phyloP scores from a whole-genome alignment of 2,113 vertebrate species.

The Ammodytes dubius region DNA sequence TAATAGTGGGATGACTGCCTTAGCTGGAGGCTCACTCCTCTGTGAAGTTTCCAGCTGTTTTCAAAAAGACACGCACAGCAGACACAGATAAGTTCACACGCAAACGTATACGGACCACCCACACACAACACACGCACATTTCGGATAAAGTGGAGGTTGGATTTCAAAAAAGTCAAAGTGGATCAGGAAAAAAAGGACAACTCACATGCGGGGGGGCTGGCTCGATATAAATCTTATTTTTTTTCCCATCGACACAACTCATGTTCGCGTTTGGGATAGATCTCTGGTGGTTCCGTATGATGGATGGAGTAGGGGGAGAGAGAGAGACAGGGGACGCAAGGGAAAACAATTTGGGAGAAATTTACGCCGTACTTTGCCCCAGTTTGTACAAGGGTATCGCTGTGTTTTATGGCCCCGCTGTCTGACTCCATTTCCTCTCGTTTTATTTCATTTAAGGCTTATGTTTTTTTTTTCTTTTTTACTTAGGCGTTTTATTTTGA shows the following conservation, averaged over 20 bases:
- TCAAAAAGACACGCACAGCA: constrained; percentile 58
- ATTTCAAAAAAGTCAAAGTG: constrained; percentile 17
- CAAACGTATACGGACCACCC: not conserved
- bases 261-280: constrained; percentile 42
- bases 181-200: constrained; percentile 37
- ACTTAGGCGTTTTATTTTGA: constrained; percentile 43
- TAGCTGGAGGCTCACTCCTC: constrained; percentile 64
- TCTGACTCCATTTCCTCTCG: constrained; percentile 70
- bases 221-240: constrained; percentile 46
- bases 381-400: constrained; percentile 59
- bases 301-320: constrained; percentile 39
- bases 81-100: constrained; percentile 21
- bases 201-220: constrained; percentile 25
- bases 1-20: constrained; percentile 79
- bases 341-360: constrained; percentile 72
- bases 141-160: constrained; percentile 1
- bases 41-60: constrained; percentile 79
- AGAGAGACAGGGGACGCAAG: constrained; percentile 36
- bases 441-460: constrained; percentile 57
- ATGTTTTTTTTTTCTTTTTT: constrained; percentile 22
- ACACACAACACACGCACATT: constrained; percentile 1
- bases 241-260: constrained; percentile 41
- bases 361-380: constrained; percentile 67
- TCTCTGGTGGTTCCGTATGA: constrained; percentile 50
- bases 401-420: constrained; percentile 71